These are phyloP conservation scores for Drosophila pseudoobscura DNA, from an alignment of 1,140 invertebrate species.

Conservation along the genomic window DNA sequence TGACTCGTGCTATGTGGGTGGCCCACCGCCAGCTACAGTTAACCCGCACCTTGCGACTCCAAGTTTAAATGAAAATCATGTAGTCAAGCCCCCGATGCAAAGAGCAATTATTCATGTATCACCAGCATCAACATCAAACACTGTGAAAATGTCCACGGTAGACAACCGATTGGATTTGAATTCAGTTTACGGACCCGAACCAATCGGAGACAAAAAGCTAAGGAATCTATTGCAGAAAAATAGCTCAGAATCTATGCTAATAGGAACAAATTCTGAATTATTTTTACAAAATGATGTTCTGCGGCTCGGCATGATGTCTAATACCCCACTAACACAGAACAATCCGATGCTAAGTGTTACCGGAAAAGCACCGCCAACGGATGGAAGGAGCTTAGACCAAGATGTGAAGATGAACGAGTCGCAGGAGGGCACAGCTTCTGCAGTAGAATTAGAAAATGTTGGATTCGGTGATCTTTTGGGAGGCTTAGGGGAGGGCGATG, in stretches of 20 bases:
- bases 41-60: conserved; percentile 36
- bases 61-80: conserved; percentile 46
- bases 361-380: conserved; percentile 52
- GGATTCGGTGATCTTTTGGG: conserved; percentile 90
- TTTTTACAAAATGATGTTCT: conserved; percentile 65
- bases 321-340: conserved; percentile 58
- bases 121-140: conserved; percentile 16
- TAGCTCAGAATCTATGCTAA: conserved; percentile 58
- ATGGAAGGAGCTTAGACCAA: conserved; percentile 58
- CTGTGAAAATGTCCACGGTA: conserved; percentile 42
- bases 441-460: conserved; percentile 83
- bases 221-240: conserved; percentile 66
- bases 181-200: conserved; percentile 46
- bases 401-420: conserved; percentile 64
- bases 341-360: conserved; percentile 72
- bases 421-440: conserved; percentile 60
- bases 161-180: conserved; percentile 55
- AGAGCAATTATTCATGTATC: conserved; percentile 30
- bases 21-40: conserved; percentile 19
- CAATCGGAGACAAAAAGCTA: conserved; percentile 66
- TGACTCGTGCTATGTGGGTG: conserved; percentile 53
- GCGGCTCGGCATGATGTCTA: conserved; percentile 56
- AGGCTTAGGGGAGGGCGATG: conserved; percentile 93
- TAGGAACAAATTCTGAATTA: conserved; percentile 54
- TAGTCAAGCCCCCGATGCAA: conserved; percentile 53